Percentiles rank a stretch among this genome's conserved stretches.
phyloP scores from a whole-genome alignment of 2,888 invertebrate species.

The Alcis repandata region DNA sequence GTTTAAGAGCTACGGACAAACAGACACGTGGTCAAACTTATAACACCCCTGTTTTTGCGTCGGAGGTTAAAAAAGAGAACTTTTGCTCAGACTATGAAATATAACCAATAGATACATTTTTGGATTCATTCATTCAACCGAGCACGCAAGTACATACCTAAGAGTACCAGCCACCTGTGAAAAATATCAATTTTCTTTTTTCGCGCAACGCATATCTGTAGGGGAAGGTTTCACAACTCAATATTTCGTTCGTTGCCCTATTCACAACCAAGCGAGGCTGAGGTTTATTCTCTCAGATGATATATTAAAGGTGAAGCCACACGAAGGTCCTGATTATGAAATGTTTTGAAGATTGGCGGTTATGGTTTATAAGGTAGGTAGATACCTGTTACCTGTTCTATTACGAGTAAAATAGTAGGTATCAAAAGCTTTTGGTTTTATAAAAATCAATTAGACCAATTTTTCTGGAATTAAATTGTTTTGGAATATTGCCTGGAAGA shows the following conservation, averaged over 20 bases:
- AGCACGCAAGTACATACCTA: not conserved
- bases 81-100: no score
- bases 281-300: constrained; percentile 15
- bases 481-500: no score
- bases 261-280: constrained; percentile 9
- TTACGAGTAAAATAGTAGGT: no score
- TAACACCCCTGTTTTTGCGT: no score
- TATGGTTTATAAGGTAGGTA: not conserved
- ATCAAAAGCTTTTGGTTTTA: no score
- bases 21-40: no score
- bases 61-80: no score
- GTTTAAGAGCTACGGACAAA: no score
- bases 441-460: no score
- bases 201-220: not conserved
- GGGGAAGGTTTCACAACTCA: constrained; percentile 15
- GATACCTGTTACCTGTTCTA: no score
- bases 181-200: constrained; percentile 13
- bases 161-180: not conserved
- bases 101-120: no score
- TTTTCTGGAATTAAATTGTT: no score
- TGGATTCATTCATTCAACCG: not conserved
- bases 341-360: not conserved
- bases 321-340: constrained; percentile 1
- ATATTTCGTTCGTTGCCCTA: constrained; percentile 39
- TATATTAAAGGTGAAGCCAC: not conserved